Conservation (phyloP, 2,113 vertebrate genomes). For the Pseudorhombus dupliciocellatus region DNA sequence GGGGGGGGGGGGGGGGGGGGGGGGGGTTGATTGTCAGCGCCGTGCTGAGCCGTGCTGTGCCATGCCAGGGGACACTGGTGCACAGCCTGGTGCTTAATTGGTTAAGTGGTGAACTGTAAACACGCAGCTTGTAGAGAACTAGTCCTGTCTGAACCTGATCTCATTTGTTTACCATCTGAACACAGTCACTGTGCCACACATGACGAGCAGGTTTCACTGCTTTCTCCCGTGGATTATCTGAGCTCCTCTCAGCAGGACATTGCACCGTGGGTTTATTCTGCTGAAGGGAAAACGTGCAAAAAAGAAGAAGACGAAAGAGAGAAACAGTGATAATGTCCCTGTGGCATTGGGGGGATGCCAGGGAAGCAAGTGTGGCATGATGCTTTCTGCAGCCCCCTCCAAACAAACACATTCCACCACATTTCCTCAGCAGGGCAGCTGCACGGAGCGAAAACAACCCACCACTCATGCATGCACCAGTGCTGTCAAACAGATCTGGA, state of each 20-base stretch:
- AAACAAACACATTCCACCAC: slow-evolving; percentile 61
- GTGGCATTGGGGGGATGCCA: slow-evolving; percentile 10
- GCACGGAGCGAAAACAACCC: background rate
- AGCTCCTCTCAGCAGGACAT: background rate
- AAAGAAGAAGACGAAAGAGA: background rate
- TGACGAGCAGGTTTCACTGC: background rate
- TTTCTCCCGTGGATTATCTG: no score
- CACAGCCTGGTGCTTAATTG: slow-evolving; percentile 46
- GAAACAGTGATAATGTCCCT: background rate
- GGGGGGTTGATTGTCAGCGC: slow-evolving; percentile 31
- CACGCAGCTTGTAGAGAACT: slow-evolving; percentile 36
- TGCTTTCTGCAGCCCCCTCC: slow-evolving; percentile 18
- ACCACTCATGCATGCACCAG: slow-evolving; percentile 12
- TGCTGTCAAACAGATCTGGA: background rate
- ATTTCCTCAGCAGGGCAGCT: slow-evolving; percentile 34
- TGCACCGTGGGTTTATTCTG: background rate
- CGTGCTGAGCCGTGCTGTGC: slow-evolving; percentile 26
- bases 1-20: no score
- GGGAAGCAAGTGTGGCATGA: slow-evolving; percentile 13
- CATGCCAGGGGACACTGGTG: slow-evolving; percentile 52
- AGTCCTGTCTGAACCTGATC: slow-evolving; percentile 27
- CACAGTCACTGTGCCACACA: background rate
- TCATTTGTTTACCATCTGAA: slow-evolving; percentile 35
- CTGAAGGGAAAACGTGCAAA: background rate
- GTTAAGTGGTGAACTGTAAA: slow-evolving; percentile 63